Percentiles rank a stretch among this genome's conserved stretches.
phyloP scores from a whole-genome alignment of 2,888 invertebrate species.

The Trissolcus brochymenae region DNA sequence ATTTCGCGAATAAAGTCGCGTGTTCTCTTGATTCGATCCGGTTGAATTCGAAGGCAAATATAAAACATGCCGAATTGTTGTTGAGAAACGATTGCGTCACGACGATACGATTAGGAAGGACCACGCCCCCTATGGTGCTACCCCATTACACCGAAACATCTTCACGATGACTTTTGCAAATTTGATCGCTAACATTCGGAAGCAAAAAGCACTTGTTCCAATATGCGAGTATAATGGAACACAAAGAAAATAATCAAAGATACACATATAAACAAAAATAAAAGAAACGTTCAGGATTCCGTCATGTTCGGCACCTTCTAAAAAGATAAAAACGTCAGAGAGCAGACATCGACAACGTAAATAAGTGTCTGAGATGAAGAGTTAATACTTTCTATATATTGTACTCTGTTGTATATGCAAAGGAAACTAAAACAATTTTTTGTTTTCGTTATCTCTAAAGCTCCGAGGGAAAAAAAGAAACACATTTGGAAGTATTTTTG shows the following conservation, averaged over 20 bases:
- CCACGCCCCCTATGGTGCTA: conserved; percentile 71
- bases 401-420: too few species aligned
- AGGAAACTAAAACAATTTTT: too few species aligned
- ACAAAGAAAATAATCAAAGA: conserved; percentile 25
- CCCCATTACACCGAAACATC: conserved; percentile 73
- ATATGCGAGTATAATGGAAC: conserved; percentile 18
- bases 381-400: too few species aligned
- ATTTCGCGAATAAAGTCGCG: conserved; percentile 56
- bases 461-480: too few species aligned
- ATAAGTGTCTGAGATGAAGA: conserved; percentile 4
- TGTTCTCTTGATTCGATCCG: conserved; percentile 64
- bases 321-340: conserved; percentile 18
- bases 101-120: conserved; percentile 72
- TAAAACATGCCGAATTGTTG: conserved; percentile 43
- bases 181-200: conserved; percentile 52
- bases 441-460: too few species aligned
- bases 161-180: conserved; percentile 61
- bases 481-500: too few species aligned
- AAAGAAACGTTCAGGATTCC: conserved; percentile 18
- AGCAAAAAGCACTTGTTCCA: conserved; percentile 55
- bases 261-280: conserved; percentile 7
- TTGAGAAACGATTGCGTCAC: conserved; percentile 73
- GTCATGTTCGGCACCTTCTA: conserved; percentile 21
- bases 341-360: conserved; percentile 13
- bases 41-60: conserved; percentile 47